phyloP scores from a whole-genome alignment of 2,797 vertebrate species.

The Decapterus maruadsi region DNA sequence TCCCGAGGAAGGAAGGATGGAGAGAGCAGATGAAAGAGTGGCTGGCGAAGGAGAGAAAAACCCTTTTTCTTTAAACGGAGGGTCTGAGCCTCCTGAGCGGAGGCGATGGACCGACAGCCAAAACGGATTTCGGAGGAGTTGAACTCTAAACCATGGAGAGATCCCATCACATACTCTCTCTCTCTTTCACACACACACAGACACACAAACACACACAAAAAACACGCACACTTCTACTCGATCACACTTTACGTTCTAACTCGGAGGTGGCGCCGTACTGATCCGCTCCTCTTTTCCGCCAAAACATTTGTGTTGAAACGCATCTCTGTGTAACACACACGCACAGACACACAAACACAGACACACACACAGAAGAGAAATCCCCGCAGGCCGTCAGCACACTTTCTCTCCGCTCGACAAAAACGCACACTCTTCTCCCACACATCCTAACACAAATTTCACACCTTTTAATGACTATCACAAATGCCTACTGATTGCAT shows the following conservation, averaged over 20 bases:
- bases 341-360: background rate
- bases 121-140: constrained; percentile 64
- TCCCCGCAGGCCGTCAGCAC: constrained; percentile 21
- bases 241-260: constrained; percentile 45
- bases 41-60: constrained; percentile 56
- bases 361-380: constrained; percentile 10
- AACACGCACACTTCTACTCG: constrained; percentile 10
- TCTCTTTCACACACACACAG: constrained; percentile 30
- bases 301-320: constrained; percentile 61
- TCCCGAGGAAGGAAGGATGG: constrained; percentile 55
- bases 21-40: constrained; percentile 54
- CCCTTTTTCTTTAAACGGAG: constrained; percentile 55
- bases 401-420: constrained; percentile 36
- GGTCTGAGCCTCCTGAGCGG: constrained; percentile 29
- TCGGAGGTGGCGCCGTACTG: constrained; percentile 49
- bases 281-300: constrained; percentile 60
- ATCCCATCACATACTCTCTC: constrained; percentile 56
- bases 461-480: constrained; percentile 75
- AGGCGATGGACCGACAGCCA: constrained; percentile 55
- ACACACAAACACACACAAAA: constrained; percentile 27
- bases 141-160: constrained; percentile 63
- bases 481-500: constrained; percentile 74
- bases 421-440: constrained; percentile 40
- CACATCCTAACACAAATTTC: constrained; percentile 61
- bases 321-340: constrained; percentile 33